Conservation (phyloP, 2,888 invertebrate genomes). For the Pemphredon lugubris region DNA sequence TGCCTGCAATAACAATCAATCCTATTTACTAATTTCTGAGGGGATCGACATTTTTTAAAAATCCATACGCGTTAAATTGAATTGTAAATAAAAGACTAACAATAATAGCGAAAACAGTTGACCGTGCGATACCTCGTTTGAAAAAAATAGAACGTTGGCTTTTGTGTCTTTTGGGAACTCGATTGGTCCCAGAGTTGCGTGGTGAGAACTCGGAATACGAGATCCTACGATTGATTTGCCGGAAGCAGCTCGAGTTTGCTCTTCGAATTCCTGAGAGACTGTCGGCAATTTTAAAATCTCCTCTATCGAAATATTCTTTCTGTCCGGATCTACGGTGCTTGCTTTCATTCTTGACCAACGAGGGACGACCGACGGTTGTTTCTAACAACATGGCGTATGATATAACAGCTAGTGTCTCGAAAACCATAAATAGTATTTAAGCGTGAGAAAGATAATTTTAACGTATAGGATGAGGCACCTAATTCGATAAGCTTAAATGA, state of each 20-base stretch:
- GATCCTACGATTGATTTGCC: conserved; percentile 8
- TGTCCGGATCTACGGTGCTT: conserved; percentile 25
- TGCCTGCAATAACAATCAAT: conserved; percentile 59
- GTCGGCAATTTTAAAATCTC: conserved; percentile 53
- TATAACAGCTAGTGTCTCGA: background rate
- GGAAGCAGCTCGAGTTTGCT: conserved; percentile 2
- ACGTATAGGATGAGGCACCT: too few species aligned
- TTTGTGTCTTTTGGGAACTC: conserved; percentile 16
- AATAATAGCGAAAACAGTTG: too few species aligned
- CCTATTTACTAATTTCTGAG: too few species aligned
- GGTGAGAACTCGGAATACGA: conserved; percentile 2
- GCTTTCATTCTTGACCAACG: conserved; percentile 61
- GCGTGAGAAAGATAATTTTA: too few species aligned
- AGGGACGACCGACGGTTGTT: conserved; percentile 26
- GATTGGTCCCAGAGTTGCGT: background rate
- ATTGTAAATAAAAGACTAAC: too few species aligned
- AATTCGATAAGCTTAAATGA: too few species aligned
- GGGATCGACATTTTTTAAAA: too few species aligned
- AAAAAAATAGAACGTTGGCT: conserved; percentile 23
- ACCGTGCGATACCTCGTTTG: conserved; percentile 57
- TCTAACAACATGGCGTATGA: conserved; percentile 34
- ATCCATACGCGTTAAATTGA: too few species aligned
- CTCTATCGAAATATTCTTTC: conserved; percentile 53
- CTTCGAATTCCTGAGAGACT: conserved; percentile 10
- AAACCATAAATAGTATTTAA: background rate